Conservation (phyloP, 2,888 invertebrate genomes). For the Tridacna gigas region DNA sequence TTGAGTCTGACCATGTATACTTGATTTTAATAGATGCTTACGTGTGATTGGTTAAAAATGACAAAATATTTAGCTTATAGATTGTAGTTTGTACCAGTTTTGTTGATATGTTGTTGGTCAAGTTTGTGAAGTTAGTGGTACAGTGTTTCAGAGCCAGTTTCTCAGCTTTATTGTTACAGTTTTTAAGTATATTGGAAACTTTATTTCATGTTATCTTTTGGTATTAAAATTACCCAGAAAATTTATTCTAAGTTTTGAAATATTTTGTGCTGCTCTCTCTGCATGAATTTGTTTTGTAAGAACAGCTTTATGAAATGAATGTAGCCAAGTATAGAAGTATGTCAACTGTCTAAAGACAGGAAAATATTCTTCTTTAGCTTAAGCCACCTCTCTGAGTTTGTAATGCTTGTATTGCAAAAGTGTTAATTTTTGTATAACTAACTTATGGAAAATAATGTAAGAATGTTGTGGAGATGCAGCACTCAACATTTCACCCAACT, state of each 20-base stretch:
- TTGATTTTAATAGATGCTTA: background rate
- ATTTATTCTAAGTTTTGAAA: background rate
- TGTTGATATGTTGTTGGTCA: slow-evolving; percentile 27
- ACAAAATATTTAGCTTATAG: too few species aligned
- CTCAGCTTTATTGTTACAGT: background rate
- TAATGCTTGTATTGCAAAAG: slow-evolving; percentile 3
- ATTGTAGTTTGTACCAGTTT: slow-evolving; percentile 18
- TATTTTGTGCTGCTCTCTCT: slow-evolving; percentile 21
- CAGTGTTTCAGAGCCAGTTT: background rate
- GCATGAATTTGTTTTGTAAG: slow-evolving; percentile 10
- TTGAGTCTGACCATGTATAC: background rate
- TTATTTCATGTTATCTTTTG: too few species aligned
- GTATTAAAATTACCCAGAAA: too few species aligned
- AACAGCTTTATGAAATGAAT: too few species aligned
- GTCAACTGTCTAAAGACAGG: too few species aligned
- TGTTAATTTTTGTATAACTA: background rate
- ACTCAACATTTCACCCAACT: slow-evolving; percentile 55
- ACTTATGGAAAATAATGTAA: background rate
- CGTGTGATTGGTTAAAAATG: too few species aligned
- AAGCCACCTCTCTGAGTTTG: background rate
- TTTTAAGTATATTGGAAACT: too few species aligned
- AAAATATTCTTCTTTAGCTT: background rate
- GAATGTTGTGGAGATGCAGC: slow-evolving; percentile 41
- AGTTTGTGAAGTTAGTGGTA: slow-evolving; percentile 27
- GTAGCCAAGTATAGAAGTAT: too few species aligned